Conservation (phyloP, 2,113 vertebrate genomes). For the Anoplopoma fimbria region DNA sequence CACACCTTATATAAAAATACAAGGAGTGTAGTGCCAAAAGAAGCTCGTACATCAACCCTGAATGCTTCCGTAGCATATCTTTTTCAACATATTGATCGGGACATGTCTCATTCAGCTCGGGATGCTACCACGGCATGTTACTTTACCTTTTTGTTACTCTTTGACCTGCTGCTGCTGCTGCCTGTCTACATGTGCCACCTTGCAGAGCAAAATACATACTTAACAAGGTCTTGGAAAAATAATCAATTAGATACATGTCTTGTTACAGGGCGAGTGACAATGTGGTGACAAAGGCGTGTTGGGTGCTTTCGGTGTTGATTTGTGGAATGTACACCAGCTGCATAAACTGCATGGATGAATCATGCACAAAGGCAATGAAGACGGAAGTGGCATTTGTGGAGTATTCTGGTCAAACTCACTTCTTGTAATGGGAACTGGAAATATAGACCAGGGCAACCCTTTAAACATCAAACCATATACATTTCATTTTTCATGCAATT, state of each 20-base stretch:
- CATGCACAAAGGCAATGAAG: background rate
- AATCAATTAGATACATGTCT: background rate
- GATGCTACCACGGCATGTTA: slow-evolving; percentile 35
- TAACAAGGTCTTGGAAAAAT: background rate
- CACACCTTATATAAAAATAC: slow-evolving; percentile 10
- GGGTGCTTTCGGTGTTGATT: slow-evolving; percentile 15
- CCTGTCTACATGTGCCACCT: slow-evolving; percentile 15
- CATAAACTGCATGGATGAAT: background rate
- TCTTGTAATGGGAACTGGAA: slow-evolving; percentile 34
- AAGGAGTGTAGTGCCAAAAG: slow-evolving; percentile 28
- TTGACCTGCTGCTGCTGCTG: slow-evolving; percentile 16
- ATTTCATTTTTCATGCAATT: slow-evolving; percentile 10
- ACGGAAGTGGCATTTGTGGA: background rate
- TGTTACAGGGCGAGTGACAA: background rate
- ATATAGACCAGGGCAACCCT: slow-evolving; percentile 21
- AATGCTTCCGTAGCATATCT: slow-evolving; percentile 35
- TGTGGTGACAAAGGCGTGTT: background rate
- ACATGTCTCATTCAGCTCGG: slow-evolving; percentile 7
- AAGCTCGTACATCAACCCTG: slow-evolving; percentile 17
- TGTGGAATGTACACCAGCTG: background rate
- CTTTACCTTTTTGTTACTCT: slow-evolving; percentile 38
- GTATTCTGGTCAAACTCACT: slow-evolving; percentile 45
- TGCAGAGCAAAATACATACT: slow-evolving; percentile 13
- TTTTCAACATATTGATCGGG: no score
- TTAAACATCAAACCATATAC: slow-evolving; percentile 46